These are phyloP conservation scores for Abramis brama DNA, from an alignment of 2,113 vertebrate genomes.

Conservation along the genomic window DNA sequence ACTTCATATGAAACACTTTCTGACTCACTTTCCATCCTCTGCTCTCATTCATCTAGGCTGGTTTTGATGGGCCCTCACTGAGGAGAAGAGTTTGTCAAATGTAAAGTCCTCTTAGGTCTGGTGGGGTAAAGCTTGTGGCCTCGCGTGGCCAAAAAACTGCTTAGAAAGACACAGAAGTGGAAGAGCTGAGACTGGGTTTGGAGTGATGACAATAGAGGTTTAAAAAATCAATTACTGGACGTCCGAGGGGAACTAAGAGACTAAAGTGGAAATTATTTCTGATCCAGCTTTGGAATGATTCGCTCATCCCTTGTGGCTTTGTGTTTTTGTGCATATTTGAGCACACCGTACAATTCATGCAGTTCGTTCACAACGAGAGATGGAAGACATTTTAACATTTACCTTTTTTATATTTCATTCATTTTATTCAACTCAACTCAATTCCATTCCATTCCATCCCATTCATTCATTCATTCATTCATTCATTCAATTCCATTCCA, in stretches of 20 bases:
- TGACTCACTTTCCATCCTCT: neutral
- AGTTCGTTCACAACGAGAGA: neutral
- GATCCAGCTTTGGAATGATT: conserved; percentile 12
- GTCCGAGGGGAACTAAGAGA: conserved; percentile 16
- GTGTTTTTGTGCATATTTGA: neutral
- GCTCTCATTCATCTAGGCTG: too few relatives aligned
- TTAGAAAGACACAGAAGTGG: neutral
- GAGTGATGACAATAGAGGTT: conserved; percentile 28
- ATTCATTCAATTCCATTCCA: too few relatives aligned
- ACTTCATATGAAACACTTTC: neutral
- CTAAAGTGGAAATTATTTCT: conserved; percentile 21
- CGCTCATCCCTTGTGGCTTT: neutral
- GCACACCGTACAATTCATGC: neutral
- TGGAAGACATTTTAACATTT: neutral
- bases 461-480: too few relatives aligned
- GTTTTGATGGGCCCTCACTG: neutral
- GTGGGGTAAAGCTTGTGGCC: neutral
- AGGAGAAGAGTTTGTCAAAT: neutral
- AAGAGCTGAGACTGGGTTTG: conserved; percentile 32
- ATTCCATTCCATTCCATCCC: too few relatives aligned
- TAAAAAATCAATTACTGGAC: conserved; percentile 33
- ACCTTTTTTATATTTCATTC: neutral
- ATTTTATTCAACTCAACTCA: neutral
- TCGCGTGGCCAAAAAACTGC: neutral
- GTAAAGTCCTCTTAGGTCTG: neutral